A percentile compares a stretch with the other conserved stretches of the same genome.
Evolutionary conservation across 2,797 vertebrate genomes (phyloP).

Genomic region (Kryptopterus vitreolus): DNA sequence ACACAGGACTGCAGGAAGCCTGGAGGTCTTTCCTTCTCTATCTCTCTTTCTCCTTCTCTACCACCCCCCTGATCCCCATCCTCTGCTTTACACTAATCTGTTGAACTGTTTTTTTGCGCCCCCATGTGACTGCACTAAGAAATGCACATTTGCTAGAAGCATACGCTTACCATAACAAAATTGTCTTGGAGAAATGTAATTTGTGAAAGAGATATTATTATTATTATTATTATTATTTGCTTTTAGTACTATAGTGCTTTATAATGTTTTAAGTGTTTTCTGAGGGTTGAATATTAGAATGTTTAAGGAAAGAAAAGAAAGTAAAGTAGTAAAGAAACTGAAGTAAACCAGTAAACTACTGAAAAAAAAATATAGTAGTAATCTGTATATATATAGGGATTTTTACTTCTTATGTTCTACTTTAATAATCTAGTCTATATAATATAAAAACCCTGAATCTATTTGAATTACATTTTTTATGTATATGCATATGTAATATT

Average conservation of each 20-base stretch:
- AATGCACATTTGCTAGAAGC: neutral
- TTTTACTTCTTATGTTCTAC: neutral
- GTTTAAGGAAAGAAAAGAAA: no score
- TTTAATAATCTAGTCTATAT: neutral
- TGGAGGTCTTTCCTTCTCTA: neutral
- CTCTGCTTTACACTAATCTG: no score
- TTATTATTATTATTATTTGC: neutral
- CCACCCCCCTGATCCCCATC: no score
- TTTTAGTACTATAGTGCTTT: neutral
- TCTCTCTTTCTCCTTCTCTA: no score
- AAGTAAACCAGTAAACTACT: no score
- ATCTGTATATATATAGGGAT: no score
- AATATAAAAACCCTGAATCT: neutral
- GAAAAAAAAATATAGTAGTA: no score
- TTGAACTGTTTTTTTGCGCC: slow-evolving; percentile 30
- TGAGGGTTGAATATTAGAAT: no score
- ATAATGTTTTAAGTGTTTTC: neutral
- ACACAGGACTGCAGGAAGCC: neutral
- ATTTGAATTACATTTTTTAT: no score
- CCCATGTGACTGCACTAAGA: slow-evolving; percentile 29
- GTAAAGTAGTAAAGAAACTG: no score
- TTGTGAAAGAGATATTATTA: no score
- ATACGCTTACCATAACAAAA: neutral
- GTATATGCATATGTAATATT: no score
- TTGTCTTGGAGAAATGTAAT: neutral